phyloP scores from a whole-genome alignment of 2,797 vertebrate species.

The Notolepis coatsorum region DNA sequence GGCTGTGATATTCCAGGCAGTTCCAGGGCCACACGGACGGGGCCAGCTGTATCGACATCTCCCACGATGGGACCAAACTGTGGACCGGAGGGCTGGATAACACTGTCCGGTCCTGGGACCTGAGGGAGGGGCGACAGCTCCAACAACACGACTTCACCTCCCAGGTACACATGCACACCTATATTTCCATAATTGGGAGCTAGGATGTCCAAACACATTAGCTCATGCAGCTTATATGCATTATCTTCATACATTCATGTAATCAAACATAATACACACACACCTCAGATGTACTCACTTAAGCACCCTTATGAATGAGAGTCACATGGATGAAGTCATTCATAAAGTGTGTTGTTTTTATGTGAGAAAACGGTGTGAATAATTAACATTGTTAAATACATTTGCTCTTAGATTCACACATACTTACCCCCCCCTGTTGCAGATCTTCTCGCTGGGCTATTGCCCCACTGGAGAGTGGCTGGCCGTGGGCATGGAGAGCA shows the following conservation, averaged over 20 bases:
- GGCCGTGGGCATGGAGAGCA: conserved; percentile 98
- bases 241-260: not conserved
- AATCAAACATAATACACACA: not conserved
- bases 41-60: conserved; percentile 98
- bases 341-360: too few species aligned
- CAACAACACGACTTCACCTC: conserved; percentile 99
- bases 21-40: conserved; percentile 98
- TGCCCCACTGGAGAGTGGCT: conserved; percentile 97
- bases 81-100: conserved; percentile 98
- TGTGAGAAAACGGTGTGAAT: too few species aligned
- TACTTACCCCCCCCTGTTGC: not conserved
- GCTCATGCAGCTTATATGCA: not conserved
- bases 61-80: conserved; percentile 95
- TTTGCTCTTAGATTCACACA: not conserved
- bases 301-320: too few species aligned
- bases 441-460: conserved; percentile 97
- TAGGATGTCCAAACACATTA: not conserved
- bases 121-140: conserved; percentile 95
- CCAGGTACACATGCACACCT: conserved; percentile 82
- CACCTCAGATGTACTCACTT: not conserved
- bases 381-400: too few species aligned
- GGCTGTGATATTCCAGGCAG: conserved; percentile 79
- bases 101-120: conserved; percentile 97
- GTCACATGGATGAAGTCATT: too few species aligned
- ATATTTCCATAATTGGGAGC: too few species aligned